Percentiles rank a stretch among this genome's conserved stretches.
Evolutionary conservation across 2,888 invertebrate genomes (phyloP).

Genomic region (Andrena trimmerana): DNA sequence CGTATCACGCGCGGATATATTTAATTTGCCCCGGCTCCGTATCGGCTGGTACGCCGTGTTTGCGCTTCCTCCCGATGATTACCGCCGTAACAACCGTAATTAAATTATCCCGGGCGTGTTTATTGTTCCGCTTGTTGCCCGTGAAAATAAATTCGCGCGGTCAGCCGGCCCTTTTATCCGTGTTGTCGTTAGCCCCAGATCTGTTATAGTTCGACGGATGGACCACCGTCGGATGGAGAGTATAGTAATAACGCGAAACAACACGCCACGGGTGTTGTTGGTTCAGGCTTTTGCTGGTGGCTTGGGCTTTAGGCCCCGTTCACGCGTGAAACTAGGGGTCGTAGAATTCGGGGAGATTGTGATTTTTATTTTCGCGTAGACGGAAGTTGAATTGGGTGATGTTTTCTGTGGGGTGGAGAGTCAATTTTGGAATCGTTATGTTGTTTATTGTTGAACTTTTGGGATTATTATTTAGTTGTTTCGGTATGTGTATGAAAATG

Average conservation of each 20-base stretch:
- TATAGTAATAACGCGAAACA: constrained; percentile 25
- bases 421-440: no score
- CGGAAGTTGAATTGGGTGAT: no score
- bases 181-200: constrained; percentile 14
- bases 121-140: constrained; percentile 22
- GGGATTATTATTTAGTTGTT: no score
- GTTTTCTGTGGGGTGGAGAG: no score
- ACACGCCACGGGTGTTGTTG: constrained; percentile 11
- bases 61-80: constrained; percentile 21
- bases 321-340: constrained; percentile 26
- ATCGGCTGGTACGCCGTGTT: constrained; percentile 7
- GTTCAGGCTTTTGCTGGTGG: constrained; percentile 13
- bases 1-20: constrained; percentile 35
- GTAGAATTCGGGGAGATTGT: not conserved
- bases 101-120: constrained; percentile 48
- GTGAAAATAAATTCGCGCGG: constrained; percentile 32
- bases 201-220: constrained; percentile 9
- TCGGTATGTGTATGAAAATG: no score
- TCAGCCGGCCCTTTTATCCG: constrained; percentile 10
- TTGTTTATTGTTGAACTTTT: no score
- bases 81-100: constrained; percentile 30
- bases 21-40: constrained; percentile 22
- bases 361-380: constrained; percentile 11
- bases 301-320: constrained; percentile 25
- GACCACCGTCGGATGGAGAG: not conserved